A percentile compares a stretch with the other conserved stretches of the same genome.
phyloP scores from a whole-genome alignment of 2,113 vertebrate genomes.

The Hyperoodon ampullatus region DNA sequence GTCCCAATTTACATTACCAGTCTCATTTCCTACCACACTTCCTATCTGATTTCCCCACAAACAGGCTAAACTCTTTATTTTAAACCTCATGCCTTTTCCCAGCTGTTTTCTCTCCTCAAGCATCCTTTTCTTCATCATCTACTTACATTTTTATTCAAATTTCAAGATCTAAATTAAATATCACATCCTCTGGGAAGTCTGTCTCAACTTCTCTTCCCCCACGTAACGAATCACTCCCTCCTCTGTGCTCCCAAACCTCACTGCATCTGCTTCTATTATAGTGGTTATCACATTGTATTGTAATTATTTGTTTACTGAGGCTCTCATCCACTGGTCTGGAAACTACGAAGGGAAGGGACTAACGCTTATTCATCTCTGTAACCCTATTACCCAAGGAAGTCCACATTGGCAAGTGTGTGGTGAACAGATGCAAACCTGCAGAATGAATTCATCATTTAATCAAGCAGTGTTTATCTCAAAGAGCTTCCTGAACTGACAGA shows the following conservation, averaged over 20 bases:
- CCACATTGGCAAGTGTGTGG: constrained; percentile 23
- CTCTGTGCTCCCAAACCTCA: background rate
- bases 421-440: constrained; percentile 51
- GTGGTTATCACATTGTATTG: background rate
- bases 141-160: constrained; percentile 7
- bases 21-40: background rate
- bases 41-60: background rate
- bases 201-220: background rate
- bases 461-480: constrained; percentile 48
- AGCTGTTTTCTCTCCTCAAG: background rate
- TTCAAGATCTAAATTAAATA: constrained; percentile 33
- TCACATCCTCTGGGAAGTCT: background rate
- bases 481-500: constrained; percentile 47
- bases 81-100: background rate
- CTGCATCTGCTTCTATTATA: background rate
- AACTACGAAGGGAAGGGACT: constrained; percentile 23
- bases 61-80: background rate
- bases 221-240: background rate
- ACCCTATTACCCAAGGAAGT: constrained; percentile 37
- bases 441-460: constrained; percentile 53
- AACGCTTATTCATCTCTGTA: constrained; percentile 3
- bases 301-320: constrained; percentile 49
- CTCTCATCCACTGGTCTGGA: background rate
- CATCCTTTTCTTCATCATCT: background rate
- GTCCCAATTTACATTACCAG: background rate